Base-by-base conservation (phyloP, 2,888 invertebrate genomes). In the Metacarcinus magister region DNA sequence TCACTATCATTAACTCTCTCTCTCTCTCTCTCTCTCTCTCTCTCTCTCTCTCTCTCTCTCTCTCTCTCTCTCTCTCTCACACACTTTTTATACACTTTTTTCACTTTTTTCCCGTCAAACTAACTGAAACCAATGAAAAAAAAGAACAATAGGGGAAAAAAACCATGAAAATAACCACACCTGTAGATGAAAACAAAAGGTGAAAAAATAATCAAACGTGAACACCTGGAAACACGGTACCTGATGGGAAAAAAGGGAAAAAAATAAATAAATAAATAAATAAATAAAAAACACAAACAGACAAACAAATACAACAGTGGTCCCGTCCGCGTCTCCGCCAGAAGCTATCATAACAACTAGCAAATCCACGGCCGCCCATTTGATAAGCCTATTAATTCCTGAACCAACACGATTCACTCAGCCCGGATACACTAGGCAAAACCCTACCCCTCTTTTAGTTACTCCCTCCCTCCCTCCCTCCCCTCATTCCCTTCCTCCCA, bases 371-470 rank as follows among this genome's bases (percentile, higher is more conserved):
- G n/a, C 67, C 60, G 75, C 23, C 43, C 93, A 93, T 93, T 93
- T 67, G 75, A 75, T 93, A 93, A 93, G 46, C 93, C 93, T 93
- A 93, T 93, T 60, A 93, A 93, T 67, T 54, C 93, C 39, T 46
- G 39, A 10, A 32, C 54, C 13, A 54, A 7, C 19, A n/a, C n/a
- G n/a, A 46, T 19, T 7, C 28, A 44, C 54, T 54, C 92, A 92
- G 10, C 28, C 54, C n/a, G 32, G 92, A 48, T 54, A 48, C 92
- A 28, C 90, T 32, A 87, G 87, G 23, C 90, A 44, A 90, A 90
- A 39, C 2, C 90, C 13, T 23, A 23, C n/a, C 43, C 23, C 3
- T 3, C 2, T 87, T n/a, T 39, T 39, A 28, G 16, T 2, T 32
- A 32, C 4, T 19, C 89, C 39, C n/a, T n/a, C 32, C 19, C n/a